phyloP scores from a whole-genome alignment of 2,888 invertebrate species.

The Drosophila macrothrix region DNA sequence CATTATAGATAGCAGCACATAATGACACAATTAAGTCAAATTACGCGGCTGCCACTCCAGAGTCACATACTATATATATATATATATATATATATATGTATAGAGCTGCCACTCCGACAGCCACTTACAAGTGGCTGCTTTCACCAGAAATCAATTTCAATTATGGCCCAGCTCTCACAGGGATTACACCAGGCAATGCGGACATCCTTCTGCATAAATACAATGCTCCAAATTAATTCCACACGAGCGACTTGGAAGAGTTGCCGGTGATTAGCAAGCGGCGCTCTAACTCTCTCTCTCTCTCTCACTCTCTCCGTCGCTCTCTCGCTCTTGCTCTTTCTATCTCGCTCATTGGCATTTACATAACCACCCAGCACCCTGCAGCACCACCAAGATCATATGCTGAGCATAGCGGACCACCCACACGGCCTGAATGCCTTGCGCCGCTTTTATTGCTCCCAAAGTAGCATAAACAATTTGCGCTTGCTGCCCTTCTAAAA shows the following conservation, averaged over 20 bases:
- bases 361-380: conserved; percentile 27
- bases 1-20: conserved; percentile 50
- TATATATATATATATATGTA: neutral
- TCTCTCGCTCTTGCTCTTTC: neutral
- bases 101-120: conserved; percentile 27
- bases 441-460: conserved; percentile 74
- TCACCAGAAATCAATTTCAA: conserved; percentile 71
- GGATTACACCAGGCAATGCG: conserved; percentile 46
- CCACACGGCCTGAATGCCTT: conserved; percentile 52
- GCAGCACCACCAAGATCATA: conserved; percentile 50
- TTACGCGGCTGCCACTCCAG: conserved; percentile 63
- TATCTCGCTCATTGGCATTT: conserved; percentile 28
- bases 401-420: conserved; percentile 64
- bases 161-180: conserved; percentile 63
- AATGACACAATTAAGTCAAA: conserved; percentile 79
- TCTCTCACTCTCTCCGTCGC: neutral
- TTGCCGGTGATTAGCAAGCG: conserved; percentile 80
- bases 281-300: neutral
- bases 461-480: conserved; percentile 79
- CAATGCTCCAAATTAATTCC: conserved; percentile 77
- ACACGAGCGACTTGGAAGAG: conserved; percentile 82
- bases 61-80: neutral
- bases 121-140: conserved; percentile 69
- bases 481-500: conserved; percentile 49
- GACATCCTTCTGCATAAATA: conserved; percentile 44